Percentiles rank a stretch among this genome's conserved stretches.
Conservation (phyloP, 1,140 invertebrate genomes). For the Scaptomyza montana region DNA sequence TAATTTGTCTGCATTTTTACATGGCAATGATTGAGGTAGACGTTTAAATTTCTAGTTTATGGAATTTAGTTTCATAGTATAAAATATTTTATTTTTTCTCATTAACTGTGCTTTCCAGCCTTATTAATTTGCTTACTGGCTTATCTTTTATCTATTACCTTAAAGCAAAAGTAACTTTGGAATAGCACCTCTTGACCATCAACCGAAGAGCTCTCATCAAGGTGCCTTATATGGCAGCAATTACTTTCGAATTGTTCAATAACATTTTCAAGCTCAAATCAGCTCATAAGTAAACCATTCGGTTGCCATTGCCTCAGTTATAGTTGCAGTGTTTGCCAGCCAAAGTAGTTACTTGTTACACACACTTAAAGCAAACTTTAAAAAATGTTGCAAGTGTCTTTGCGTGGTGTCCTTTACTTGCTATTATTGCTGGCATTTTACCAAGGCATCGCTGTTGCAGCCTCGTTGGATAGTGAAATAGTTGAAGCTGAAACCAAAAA, state of each 20-base stretch:
- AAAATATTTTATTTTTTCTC: too few species aligned
- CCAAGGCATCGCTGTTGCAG: not conserved
- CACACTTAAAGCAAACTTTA: not conserved
- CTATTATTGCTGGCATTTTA: slow-evolving; percentile 15
- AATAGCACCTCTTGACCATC: not conserved
- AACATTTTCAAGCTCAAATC: slow-evolving; percentile 16
- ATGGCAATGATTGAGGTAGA: slow-evolving; percentile 30
- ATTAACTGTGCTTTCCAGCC: not conserved
- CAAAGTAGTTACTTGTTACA: not conserved
- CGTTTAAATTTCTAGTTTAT: not conserved
- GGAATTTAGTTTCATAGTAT: too few species aligned
- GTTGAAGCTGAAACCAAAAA: slow-evolving; percentile 44
- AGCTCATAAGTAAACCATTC: slow-evolving; percentile 28
- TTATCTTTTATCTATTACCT: slow-evolving; percentile 5
- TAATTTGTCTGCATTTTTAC: slow-evolving; percentile 14
- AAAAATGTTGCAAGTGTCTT: slow-evolving; percentile 18
- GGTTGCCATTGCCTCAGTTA: slow-evolving; percentile 43
- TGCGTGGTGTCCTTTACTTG: not conserved
- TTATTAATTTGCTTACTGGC: not conserved
- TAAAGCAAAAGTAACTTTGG: slow-evolving; percentile 22
- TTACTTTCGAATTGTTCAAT: slow-evolving; percentile 59
- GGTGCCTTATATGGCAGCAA: slow-evolving; percentile 49
- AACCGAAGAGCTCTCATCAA: slow-evolving; percentile 37
- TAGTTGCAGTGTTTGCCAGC: slow-evolving; percentile 1
- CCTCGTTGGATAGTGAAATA: slow-evolving; percentile 58